Conservation (phyloP, 1,140 invertebrate genomes). For the Phortica variegata region DNA sequence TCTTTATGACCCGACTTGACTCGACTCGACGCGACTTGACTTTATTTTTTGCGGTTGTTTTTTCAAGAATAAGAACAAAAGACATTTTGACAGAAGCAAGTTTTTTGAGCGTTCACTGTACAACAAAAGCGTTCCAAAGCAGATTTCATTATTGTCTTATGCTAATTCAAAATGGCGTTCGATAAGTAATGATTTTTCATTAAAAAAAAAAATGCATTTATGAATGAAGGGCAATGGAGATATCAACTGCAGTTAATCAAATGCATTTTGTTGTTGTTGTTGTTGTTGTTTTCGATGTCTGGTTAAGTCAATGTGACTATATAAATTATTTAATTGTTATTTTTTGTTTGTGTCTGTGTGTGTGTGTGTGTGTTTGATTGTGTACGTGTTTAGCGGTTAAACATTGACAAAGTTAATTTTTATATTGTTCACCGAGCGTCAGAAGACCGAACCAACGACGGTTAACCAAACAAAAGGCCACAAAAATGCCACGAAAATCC, state of each 20-base stretch:
- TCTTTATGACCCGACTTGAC: too few relatives aligned
- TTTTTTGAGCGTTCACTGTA: too few relatives aligned
- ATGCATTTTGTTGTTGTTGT: too few relatives aligned
- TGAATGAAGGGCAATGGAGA: too few relatives aligned
- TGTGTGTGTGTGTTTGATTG: slow-evolving; percentile 11
- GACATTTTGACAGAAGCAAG: too few relatives aligned
- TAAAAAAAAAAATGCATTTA: too few relatives aligned
- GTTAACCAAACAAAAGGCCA: slow-evolving; percentile 57
- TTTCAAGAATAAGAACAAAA: slow-evolving; percentile 3
- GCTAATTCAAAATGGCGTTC: too few relatives aligned
- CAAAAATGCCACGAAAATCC: slow-evolving; percentile 57
- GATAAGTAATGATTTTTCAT: too few relatives aligned
- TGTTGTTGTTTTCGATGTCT: too few relatives aligned
- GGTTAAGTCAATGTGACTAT: slow-evolving; percentile 41
- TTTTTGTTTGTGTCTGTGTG: slow-evolving; percentile 10
- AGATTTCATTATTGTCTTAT: too few relatives aligned
- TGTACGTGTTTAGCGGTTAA: slow-evolving; percentile 23
- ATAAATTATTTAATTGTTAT: too few relatives aligned
- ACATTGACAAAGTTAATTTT: slow-evolving; percentile 21
- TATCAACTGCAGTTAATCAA: slow-evolving; percentile 48
- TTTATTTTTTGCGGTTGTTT: slow-evolving; percentile 8
- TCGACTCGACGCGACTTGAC: slow-evolving; percentile 1
- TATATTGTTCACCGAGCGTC: slow-evolving; percentile 34
- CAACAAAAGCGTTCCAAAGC: too few relatives aligned
- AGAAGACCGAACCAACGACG: slow-evolving; percentile 56